phyloP scores from a whole-genome alignment of 2,888 invertebrate genomes.

The Campoplex capitator region DNA sequence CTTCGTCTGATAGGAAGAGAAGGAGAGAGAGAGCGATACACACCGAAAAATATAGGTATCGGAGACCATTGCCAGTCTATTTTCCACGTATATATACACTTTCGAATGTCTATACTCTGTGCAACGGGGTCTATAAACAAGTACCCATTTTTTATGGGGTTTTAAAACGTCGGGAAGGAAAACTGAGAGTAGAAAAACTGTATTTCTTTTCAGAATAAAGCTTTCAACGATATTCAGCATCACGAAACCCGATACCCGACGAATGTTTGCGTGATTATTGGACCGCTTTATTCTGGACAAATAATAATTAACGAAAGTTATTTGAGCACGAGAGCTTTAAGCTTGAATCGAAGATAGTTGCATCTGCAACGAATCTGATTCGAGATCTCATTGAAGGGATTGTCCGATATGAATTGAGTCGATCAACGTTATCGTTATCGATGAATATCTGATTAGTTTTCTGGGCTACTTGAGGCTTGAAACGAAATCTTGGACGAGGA shows the following conservation, averaged over 20 bases:
- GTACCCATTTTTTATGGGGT: constrained; percentile 20
- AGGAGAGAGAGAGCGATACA: not conserved
- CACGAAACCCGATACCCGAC: not conserved
- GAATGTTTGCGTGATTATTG: too few species aligned
- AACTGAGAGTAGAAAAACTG: not conserved
- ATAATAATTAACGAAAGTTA: too few species aligned
- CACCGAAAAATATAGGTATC: not conserved
- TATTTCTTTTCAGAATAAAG: not conserved
- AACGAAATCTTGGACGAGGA: not conserved
- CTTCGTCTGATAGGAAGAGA: constrained; percentile 3
- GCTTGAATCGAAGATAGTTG: not conserved
- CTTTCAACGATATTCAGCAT: not conserved
- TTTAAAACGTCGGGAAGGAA: not conserved
- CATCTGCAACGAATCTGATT: not conserved
- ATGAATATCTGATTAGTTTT: constrained; percentile 13
- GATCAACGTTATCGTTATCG: constrained; percentile 28
- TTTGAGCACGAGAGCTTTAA: too few species aligned
- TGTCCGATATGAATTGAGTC: not conserved
- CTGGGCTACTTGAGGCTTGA: not conserved
- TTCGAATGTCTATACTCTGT: constrained; percentile 1
- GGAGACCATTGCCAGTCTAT: constrained; percentile 4
- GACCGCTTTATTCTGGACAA: too few species aligned
- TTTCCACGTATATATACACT: not conserved
- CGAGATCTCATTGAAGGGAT: constrained; percentile 5
- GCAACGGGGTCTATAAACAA: constrained; percentile 42